A percentile compares a stretch with the other conserved stretches of the same genome.
These are phyloP conservation scores for Omphaloscelis lunosa DNA, from an alignment of 2,888 invertebrate species.

Conservation along the genomic window DNA sequence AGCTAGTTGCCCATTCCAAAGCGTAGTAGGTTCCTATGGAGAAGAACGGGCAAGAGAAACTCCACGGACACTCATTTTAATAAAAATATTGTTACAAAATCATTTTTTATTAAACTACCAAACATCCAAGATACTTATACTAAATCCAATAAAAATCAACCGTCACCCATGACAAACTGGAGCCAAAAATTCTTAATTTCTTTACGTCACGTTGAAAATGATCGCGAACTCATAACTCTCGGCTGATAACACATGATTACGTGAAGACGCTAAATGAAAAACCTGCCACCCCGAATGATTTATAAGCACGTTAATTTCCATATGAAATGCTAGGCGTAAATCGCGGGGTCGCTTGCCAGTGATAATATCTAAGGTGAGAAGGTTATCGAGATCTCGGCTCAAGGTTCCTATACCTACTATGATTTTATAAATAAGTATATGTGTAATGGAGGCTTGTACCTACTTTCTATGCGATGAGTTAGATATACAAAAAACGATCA, in stretches of 20 bases:
- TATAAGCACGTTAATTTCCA: slow-evolving; percentile 80
- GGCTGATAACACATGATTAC: slow-evolving; percentile 72
- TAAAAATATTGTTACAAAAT: no score
- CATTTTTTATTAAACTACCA: no score
- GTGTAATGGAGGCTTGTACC: neutral
- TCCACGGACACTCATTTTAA: no score
- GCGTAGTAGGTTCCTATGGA: no score
- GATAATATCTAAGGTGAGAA: slow-evolving; percentile 36
- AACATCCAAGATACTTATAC: neutral
- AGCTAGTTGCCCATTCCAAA: no score
- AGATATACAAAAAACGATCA: no score
- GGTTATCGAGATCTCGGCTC: slow-evolving; percentile 44
- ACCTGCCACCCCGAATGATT: slow-evolving; percentile 77
- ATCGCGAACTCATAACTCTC: slow-evolving; percentile 67
- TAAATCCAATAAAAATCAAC: slow-evolving; percentile 25
- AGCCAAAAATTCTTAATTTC: slow-evolving; percentile 30
- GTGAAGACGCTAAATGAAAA: slow-evolving; percentile 76
- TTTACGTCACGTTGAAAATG: slow-evolving; percentile 62
- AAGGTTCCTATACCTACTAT: neutral
- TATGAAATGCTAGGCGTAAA: slow-evolving; percentile 65
- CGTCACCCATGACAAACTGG: slow-evolving; percentile 18
- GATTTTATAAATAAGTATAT: neutral
- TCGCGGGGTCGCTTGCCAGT: slow-evolving; percentile 32
- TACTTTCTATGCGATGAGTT: no score
- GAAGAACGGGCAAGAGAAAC: no score